Evolutionary conservation across 2,113 vertebrate species (phyloP).

Genomic region (Pseudorasbora parva): DNA sequence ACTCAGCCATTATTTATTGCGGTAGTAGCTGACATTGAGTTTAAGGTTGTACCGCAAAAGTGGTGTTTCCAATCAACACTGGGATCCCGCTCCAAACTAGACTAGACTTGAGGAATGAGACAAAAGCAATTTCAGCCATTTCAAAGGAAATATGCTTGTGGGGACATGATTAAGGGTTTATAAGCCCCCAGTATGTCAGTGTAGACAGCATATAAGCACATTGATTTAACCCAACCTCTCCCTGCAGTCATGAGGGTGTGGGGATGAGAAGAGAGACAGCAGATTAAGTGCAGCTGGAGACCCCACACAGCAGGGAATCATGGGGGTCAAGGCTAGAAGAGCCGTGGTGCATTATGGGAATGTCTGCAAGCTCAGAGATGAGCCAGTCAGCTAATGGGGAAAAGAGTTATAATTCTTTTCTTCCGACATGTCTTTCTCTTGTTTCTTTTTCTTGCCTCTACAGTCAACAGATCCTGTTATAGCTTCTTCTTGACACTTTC

Average conservation of each 20-base stretch:
- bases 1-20: neutral
- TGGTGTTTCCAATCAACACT: slow-evolving; percentile 51
- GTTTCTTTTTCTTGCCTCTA: neutral
- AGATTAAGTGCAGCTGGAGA: slow-evolving; percentile 58
- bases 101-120: slow-evolving; percentile 45
- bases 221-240: slow-evolving; percentile 59
- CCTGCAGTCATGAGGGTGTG: slow-evolving; percentile 36
- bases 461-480: neutral
- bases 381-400: slow-evolving; percentile 30
- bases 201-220: slow-evolving; percentile 52
- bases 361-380: slow-evolving; percentile 30
- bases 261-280: slow-evolving; percentile 41
- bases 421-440: neutral
- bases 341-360: slow-evolving; percentile 53
- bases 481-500: slow-evolving; percentile 29
- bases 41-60: neutral
- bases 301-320: slow-evolving; percentile 54
- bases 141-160: slow-evolving; percentile 56
- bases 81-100: slow-evolving; percentile 25
- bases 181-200: slow-evolving; percentile 52
- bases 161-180: slow-evolving; percentile 54
- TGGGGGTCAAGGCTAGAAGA: slow-evolving; percentile 36
- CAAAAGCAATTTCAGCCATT: slow-evolving; percentile 55
- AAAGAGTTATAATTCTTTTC: slow-evolving; percentile 31
- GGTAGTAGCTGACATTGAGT: neutral